A percentile compares a stretch with the other conserved stretches of the same genome.
These are phyloP conservation scores for Trachythela sp. DNA, from an alignment of 64 coral and sea anemone genomes.

Conservation along the genomic window DNA sequence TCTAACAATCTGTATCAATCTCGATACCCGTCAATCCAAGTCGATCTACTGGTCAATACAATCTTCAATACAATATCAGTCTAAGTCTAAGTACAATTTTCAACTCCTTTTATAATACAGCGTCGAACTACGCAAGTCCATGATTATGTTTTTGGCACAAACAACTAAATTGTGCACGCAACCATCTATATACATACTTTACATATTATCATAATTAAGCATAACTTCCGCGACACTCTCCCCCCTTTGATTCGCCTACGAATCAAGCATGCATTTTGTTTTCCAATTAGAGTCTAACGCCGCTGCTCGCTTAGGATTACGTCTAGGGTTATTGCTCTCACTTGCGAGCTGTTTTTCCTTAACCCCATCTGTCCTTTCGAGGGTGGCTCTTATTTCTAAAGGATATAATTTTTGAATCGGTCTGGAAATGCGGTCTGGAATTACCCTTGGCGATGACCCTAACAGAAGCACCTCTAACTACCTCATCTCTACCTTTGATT, in stretches of 20 bases:
- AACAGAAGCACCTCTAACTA: not conserved
- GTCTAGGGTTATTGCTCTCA: not conserved
- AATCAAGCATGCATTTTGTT: slow-evolving; percentile 29
- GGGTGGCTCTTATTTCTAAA: slow-evolving; percentile 15
- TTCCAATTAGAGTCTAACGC: slow-evolving; percentile 23
- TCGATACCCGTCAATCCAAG: too few relatives aligned
- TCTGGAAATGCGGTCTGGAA: not conserved
- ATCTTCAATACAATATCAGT: too few relatives aligned
- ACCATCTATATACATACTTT: too few relatives aligned
- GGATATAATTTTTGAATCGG: slow-evolving; percentile 2
- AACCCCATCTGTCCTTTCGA: not conserved
- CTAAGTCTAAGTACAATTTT: too few relatives aligned
- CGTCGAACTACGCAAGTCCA: too few relatives aligned
- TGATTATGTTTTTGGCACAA: too few relatives aligned
- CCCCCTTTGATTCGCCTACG: slow-evolving; percentile 48
- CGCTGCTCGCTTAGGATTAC: not conserved
- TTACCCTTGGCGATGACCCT: not conserved
- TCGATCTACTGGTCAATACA: too few relatives aligned
- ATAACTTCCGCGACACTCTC: not conserved
- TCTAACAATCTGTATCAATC: too few relatives aligned
- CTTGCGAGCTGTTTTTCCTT: not conserved
- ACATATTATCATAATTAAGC: too few relatives aligned
- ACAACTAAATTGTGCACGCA: too few relatives aligned
- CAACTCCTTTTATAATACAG: too few relatives aligned
- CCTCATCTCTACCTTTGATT: not conserved